Percentiles rank a stretch among this genome's conserved stretches.
phyloP scores from a whole-genome alignment of 2,113 vertebrate genomes.

The Zootoca vivipara region DNA sequence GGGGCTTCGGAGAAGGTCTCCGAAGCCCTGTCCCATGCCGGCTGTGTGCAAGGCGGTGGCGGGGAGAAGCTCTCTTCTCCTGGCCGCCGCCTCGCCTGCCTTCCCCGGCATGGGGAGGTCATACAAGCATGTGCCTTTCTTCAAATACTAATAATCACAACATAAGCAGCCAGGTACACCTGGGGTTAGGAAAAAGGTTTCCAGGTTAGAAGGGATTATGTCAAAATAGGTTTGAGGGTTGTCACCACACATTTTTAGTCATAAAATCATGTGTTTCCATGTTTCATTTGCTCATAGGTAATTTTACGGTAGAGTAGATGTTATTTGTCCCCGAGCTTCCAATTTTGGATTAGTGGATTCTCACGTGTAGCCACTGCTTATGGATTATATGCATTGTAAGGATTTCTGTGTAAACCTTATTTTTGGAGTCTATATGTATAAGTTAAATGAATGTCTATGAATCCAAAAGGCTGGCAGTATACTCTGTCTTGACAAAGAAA shows the following conservation, averaged over 20 bases:
- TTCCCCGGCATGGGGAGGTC: too few relatives aligned
- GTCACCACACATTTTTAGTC: neutral
- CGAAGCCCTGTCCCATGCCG: too few relatives aligned
- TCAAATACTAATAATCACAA: neutral
- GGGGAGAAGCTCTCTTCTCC: too few relatives aligned
- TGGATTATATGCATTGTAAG: neutral
- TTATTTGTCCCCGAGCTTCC: neutral
- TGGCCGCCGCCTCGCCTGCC: too few relatives aligned
- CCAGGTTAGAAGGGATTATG: neutral
- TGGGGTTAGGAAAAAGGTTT: neutral
- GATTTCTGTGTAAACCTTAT: neutral
- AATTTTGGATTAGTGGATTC: neutral
- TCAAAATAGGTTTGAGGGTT: neutral
- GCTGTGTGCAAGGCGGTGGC: too few relatives aligned
- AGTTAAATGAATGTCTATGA: neutral
- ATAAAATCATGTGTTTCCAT: neutral
- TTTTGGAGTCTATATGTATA: neutral
- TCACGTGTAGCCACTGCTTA: neutral
- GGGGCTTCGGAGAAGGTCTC: too few relatives aligned
- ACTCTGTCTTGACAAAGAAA: neutral
- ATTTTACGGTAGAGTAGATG: neutral
- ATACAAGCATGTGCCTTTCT: neutral
- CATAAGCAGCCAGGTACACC: neutral
- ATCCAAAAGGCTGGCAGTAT: neutral
- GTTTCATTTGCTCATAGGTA: neutral